A percentile compares a stretch with the other conserved stretches of the same genome.
These are phyloP conservation scores for Hylaea fasciaria DNA, from an alignment of 2,888 invertebrate genomes.

Conservation along the genomic window DNA sequence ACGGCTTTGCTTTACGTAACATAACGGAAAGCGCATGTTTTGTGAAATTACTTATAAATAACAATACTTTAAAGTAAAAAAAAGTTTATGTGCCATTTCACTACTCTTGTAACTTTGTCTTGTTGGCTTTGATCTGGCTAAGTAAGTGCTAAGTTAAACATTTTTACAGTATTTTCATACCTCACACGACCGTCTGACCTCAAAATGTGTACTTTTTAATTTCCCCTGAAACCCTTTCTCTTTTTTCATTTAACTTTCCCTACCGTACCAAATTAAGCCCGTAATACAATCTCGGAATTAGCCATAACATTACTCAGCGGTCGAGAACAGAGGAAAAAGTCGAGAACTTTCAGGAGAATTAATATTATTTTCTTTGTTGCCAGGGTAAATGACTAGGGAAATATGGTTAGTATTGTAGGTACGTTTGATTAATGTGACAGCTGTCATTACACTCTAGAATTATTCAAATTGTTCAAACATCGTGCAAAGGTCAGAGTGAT, in stretches of 20 bases:
- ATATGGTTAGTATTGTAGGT: conserved; percentile 24
- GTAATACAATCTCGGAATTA: conserved; percentile 18
- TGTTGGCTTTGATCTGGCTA: too few relatives aligned
- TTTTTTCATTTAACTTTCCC: conserved; percentile 7
- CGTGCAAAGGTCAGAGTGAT: neutral
- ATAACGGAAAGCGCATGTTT: too few relatives aligned
- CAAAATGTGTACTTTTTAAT: conserved; percentile 6
- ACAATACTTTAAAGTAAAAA: too few relatives aligned
- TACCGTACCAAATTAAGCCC: conserved; percentile 14
- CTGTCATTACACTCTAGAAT: conserved; percentile 10
- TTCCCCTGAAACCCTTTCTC: conserved; percentile 9
- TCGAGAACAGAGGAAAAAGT: conserved; percentile 9
- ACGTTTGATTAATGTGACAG: conserved; percentile 26
- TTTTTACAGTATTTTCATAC: too few relatives aligned
- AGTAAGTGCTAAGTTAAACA: too few relatives aligned
- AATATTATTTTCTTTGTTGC: conserved; percentile 20
- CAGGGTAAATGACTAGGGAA: conserved; percentile 19
- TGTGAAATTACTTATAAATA: too few relatives aligned
- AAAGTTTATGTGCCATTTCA: too few relatives aligned
- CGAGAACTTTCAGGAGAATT: conserved; percentile 17
- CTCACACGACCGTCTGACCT: too few relatives aligned
- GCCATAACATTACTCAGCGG: conserved; percentile 18
- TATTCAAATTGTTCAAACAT: conserved; percentile 8
- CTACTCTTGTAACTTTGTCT: too few relatives aligned
- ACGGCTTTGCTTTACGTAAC: too few relatives aligned